Evolutionary conservation across 2,113 vertebrate genomes (phyloP).

Genomic region (Nanger granti): DNA sequence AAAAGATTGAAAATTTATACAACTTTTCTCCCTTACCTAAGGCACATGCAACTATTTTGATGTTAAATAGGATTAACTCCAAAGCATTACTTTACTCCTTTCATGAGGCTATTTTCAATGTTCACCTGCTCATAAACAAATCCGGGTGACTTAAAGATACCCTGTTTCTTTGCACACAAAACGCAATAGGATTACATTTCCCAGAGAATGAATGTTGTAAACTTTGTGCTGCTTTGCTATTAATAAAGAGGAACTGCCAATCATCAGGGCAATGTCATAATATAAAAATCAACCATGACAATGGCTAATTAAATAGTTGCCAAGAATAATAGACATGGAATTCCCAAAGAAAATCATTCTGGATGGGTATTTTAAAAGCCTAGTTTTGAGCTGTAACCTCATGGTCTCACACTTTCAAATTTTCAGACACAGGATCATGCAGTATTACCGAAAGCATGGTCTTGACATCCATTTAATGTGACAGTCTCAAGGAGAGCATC

Average conservation of each 20-base stretch:
- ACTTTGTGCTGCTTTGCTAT: not conserved
- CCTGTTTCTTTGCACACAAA: not conserved
- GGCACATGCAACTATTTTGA: too few species aligned
- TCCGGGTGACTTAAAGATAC: not conserved
- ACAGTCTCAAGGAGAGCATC: not conserved
- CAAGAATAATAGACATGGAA: not conserved
- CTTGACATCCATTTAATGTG: not conserved
- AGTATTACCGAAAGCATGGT: not conserved
- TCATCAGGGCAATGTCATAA: not conserved
- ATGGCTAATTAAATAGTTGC: not conserved
- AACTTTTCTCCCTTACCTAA: not conserved
- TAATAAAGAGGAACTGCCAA: not conserved
- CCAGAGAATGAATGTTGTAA: not conserved
- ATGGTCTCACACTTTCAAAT: not conserved
- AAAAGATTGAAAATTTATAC: not conserved
- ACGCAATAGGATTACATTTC: not conserved
- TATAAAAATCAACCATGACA: not conserved
- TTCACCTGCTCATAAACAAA: slow-evolving; percentile 20
- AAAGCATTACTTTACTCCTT: not conserved
- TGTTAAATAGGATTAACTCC: not conserved
- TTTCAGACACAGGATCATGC: not conserved
- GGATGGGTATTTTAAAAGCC: not conserved
- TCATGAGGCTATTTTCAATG: not conserved
- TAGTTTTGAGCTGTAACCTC: not conserved
- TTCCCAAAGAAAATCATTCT: not conserved